phyloP scores from a whole-genome alignment of 2,113 vertebrate genomes.

The Isichthys henryi region DNA sequence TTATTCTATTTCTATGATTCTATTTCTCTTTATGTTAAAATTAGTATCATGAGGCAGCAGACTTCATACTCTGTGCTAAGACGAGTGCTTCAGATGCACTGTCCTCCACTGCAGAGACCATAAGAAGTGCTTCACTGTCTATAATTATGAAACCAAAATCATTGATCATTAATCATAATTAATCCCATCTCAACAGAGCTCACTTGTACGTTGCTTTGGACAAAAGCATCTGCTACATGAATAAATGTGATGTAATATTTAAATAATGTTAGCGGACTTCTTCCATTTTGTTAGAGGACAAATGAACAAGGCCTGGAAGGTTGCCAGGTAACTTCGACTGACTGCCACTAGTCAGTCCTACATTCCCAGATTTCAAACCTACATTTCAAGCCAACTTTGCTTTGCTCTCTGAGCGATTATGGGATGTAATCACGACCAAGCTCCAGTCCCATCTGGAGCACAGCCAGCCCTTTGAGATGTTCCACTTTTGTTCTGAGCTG shows the following conservation, averaged over 20 bases:
- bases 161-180: background rate
- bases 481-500: background rate
- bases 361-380: constrained; percentile 4
- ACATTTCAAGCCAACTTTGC: background rate
- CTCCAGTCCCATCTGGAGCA: background rate
- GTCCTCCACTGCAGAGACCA: background rate
- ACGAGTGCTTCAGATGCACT: background rate
- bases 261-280: background rate
- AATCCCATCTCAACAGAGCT: background rate
- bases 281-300: background rate
- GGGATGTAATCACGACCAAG: background rate
- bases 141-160: background rate
- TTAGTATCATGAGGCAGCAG: background rate
- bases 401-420: background rate
- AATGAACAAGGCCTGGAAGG: background rate
- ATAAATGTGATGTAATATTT: constrained; percentile 1
- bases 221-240: background rate
- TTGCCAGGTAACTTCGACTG: background rate
- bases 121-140: background rate
- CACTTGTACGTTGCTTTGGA: background rate
- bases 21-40: background rate
- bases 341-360: background rate
- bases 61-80: background rate
- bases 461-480: background rate
- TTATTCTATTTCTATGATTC: background rate